Evolutionary conservation across 2,797 vertebrate genomes (phyloP), one percentile per base, ranked within the genome.

Genomic region (Acipenser oxyrinchus): DNA sequence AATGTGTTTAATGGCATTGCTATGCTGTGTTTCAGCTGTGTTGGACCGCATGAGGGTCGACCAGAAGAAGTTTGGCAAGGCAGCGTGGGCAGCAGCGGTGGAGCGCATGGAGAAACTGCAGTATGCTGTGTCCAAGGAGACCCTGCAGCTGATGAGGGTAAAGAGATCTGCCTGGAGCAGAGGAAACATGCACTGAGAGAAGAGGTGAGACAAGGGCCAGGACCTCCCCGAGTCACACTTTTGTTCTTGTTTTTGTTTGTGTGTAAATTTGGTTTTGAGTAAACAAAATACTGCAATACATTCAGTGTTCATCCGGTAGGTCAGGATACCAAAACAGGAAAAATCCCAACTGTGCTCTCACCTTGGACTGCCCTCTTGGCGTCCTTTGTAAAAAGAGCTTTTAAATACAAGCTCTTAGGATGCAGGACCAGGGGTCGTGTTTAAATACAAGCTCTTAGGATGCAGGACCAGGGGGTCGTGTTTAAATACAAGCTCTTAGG

Each of bases 121-220:
- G 77, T 95, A 95, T 76, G 88, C 91, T 0, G 89, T 95, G 69
- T 96, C 95, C 75, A 97, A 95, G 80, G 96, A 99, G 76, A 98
- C 96, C 1, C 83, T 99, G 77, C 96, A 98, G 83, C 87, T 98
- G 79, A 99, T 98, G 96, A 90, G 94, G 95, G 95, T 71, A 97
- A 94, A 76, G 96, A 99, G 77, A 95, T 99, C 79, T 95, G 94
- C 80, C 87, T 99, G 81, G 96, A 98, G 71, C 94, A 95, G 89
- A 95, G 87, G 85, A 98, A 97, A 67, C 94, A 96, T 66, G 85
- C 91, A 0, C 74, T 98, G 66, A 94, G 91, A 80, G 93, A 97
- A 73, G 93, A 98, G 94, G 96, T 99, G 90, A 67, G 7, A 62
- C 8, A 18, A 15, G 13, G 23, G 65, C 51, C 51, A 23, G 18